Percentiles rank a stretch among this genome's conserved stretches.
Conservation (phyloP, 2,113 vertebrate genomes). For the Mellivora capensis region DNA sequence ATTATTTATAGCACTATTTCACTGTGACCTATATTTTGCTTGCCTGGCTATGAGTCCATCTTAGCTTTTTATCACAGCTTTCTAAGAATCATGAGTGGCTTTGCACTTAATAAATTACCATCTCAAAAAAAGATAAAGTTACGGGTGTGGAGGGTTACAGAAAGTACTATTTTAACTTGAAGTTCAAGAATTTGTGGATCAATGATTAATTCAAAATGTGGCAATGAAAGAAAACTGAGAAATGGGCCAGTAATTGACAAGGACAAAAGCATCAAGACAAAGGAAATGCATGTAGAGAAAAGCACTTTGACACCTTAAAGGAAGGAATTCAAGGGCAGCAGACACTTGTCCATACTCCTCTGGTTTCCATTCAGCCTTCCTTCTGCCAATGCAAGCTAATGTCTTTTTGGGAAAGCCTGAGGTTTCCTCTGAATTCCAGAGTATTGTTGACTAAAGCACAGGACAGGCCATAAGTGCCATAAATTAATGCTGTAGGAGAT, state of each 20-base stretch:
- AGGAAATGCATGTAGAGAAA: constrained; percentile 1
- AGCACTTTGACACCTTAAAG: not conserved
- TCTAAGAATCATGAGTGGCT: not conserved
- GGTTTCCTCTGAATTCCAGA: not conserved
- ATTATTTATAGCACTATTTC: not conserved
- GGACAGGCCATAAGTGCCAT: not conserved
- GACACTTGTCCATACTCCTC: not conserved
- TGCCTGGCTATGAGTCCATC: not conserved
- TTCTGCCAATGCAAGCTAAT: not conserved
- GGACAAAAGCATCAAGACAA: not conserved
- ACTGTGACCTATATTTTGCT: not conserved
- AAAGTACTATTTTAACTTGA: not conserved
- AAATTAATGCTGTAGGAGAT: not conserved
- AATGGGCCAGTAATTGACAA: not conserved
- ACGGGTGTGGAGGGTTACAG: not conserved
- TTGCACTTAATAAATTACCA: constrained; percentile 17
- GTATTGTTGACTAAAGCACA: not conserved
- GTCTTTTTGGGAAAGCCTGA: not conserved
- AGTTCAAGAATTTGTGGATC: not conserved
- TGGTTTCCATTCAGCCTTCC: not conserved
- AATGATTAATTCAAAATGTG: not conserved
- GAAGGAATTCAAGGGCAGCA: not conserved
- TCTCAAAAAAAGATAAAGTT: not conserved
- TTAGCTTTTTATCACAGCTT: not conserved
- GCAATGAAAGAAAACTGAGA: not conserved